Conservation (phyloP, 2,888 invertebrate genomes). For the Barypeithes pellucidus region DNA sequence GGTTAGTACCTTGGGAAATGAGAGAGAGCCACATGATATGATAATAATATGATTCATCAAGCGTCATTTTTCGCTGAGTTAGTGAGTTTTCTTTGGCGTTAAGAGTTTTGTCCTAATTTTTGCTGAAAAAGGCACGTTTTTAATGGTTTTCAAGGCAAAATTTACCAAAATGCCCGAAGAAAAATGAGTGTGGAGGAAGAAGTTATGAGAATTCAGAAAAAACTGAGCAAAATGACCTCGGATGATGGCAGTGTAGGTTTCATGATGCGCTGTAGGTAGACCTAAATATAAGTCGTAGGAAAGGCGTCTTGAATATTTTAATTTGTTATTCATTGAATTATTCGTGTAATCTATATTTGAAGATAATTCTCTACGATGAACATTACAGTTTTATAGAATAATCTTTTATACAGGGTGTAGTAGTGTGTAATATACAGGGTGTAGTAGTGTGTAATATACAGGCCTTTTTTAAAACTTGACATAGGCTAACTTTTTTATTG, state of each 20-base stretch:
- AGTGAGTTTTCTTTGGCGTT: conserved; percentile 21
- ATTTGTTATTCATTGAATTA: conserved; percentile 30
- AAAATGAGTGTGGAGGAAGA: conserved; percentile 94
- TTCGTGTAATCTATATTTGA: neutral
- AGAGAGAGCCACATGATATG: conserved; percentile 3
- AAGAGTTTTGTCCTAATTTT: conserved; percentile 7
- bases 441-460: too few relatives aligned
- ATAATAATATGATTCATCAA: neutral
- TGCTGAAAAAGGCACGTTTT: conserved; percentile 30
- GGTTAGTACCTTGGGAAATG: too few relatives aligned
- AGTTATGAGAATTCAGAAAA: conserved; percentile 95
- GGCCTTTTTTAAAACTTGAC: too few relatives aligned
- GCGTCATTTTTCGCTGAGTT: conserved; percentile 35
- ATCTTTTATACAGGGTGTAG: too few relatives aligned
- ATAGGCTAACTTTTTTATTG: too few relatives aligned
- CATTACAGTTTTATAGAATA: too few relatives aligned
- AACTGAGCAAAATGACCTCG: conserved; percentile 95
- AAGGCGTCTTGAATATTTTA: neutral
- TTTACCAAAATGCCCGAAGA: conserved; percentile 17
- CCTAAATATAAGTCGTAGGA: conserved; percentile 27
- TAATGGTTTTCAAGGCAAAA: conserved; percentile 22
- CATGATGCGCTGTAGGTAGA: conserved; percentile 21
- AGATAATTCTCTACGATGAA: too few relatives aligned
- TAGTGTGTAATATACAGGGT: too few relatives aligned
- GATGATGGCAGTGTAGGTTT: conserved; percentile 87